Percentiles rank a stretch among this genome's conserved stretches.
Evolutionary conservation across 2,113 vertebrate species (phyloP).

Genomic region (Phainopepla nitens): DNA sequence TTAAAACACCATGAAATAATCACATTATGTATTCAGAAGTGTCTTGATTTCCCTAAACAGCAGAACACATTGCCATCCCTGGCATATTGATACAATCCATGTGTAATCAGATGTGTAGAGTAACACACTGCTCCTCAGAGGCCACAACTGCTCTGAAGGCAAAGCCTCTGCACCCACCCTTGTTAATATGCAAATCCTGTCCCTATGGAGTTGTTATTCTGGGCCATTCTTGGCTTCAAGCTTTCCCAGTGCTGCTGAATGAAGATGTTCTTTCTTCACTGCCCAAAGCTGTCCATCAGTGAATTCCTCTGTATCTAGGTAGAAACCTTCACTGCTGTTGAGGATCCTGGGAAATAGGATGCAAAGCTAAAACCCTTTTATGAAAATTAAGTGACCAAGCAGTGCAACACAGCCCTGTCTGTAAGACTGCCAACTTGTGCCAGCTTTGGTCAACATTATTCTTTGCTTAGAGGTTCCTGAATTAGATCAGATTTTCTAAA

Average conservation of each 20-base stretch:
- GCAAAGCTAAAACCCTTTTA: neutral
- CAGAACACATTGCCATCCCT: neutral
- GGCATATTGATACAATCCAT: neutral
- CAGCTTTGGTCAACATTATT: slow-evolving; percentile 24
- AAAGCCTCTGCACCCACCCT: neutral
- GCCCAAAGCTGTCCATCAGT: neutral
- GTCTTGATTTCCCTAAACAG: neutral
- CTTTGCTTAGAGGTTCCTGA: neutral
- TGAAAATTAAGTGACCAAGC: neutral
- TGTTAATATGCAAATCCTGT: slow-evolving; percentile 27
- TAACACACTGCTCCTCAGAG: neutral
- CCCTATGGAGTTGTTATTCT: neutral
- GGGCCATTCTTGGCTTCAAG: neutral
- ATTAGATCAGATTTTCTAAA: slow-evolving; percentile 32
- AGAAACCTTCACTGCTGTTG: neutral
- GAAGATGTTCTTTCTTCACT: slow-evolving; percentile 9
- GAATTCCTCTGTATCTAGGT: slow-evolving; percentile 16
- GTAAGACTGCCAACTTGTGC: slow-evolving; percentile 6
- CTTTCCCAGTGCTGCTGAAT: neutral
- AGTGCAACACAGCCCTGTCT: neutral
- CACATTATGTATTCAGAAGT: neutral
- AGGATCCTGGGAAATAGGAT: slow-evolving; percentile 6
- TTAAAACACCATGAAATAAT: neutral
- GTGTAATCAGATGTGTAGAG: neutral
- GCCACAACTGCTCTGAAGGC: neutral